phyloP scores from a whole-genome alignment of 2,113 vertebrate genomes.

The Laticauda laticaudata region DNA sequence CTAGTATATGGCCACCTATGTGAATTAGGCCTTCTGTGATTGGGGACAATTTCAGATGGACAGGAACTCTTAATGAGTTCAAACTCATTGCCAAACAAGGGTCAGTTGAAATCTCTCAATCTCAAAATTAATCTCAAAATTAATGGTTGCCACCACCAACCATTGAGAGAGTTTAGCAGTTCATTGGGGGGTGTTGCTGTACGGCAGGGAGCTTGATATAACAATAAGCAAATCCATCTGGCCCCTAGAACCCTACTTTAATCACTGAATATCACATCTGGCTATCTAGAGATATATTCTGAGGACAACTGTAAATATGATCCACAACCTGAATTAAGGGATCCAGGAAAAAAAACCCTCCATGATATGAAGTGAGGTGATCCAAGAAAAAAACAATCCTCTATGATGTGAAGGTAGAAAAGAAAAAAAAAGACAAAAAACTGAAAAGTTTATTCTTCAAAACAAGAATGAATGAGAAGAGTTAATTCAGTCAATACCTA shows the following conservation, averaged over 20 bases:
- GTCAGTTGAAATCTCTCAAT: background rate
- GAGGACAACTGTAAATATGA: background rate
- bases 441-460: background rate
- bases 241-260: background rate
- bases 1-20: background rate
- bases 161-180: background rate
- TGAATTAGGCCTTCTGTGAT: background rate
- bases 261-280: background rate
- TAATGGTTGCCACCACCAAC: background rate
- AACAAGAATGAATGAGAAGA: background rate
- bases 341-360: background rate
- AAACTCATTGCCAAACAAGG: background rate
- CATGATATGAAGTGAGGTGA: background rate
- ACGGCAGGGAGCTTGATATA: background rate
- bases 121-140: background rate
- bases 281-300: background rate
- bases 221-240: background rate
- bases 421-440: background rate
- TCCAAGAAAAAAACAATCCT: too few relatives aligned
- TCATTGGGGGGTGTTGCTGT: background rate
- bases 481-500: background rate
- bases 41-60: background rate
- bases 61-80: background rate
- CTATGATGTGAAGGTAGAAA: background rate
- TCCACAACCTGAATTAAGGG: background rate